Evolutionary conservation across 64 coral and sea anemone species (phyloP).

Genomic region (Montipora capricornis): DNA sequence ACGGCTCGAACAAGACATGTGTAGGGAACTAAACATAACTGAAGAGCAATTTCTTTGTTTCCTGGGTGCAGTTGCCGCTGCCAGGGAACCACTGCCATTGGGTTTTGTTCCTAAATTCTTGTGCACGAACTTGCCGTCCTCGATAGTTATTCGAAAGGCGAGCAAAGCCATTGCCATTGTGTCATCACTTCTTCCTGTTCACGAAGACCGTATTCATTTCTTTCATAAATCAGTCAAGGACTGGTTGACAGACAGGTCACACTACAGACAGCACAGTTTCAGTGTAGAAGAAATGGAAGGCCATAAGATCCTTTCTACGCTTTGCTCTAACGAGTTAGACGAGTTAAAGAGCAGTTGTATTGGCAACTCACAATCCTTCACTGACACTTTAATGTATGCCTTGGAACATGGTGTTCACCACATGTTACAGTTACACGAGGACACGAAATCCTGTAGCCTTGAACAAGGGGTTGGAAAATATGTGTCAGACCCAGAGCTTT

Average conservation of each 20-base stretch:
- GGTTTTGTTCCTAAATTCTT: slow-evolving; percentile 7
- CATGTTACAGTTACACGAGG: not conserved
- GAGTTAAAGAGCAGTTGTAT: not conserved
- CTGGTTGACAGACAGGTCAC: not conserved
- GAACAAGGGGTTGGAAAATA: not conserved
- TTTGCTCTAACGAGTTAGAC: slow-evolving; percentile 2
- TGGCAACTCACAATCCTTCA: not conserved
- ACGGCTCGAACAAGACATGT: not conserved
- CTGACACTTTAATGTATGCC: not conserved
- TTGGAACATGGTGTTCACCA: not conserved
- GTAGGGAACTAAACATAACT: not conserved
- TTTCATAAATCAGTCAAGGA: slow-evolving; percentile 37
- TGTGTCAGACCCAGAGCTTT: slow-evolving; percentile 7
- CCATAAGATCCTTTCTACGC: not conserved
- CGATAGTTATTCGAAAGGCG: not conserved
- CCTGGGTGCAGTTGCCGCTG: not conserved
- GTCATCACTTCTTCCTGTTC: slow-evolving; percentile 1
- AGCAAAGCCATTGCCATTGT: not conserved
- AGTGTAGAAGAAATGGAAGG: not conserved
- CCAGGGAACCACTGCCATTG: not conserved
- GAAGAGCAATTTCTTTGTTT: not conserved
- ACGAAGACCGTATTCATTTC: not conserved
- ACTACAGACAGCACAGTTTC: not conserved
- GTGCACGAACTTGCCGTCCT: not conserved
- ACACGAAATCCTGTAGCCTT: not conserved